A percentile compares a stretch with the other conserved stretches of the same genome.
Evolutionary conservation across 2,113 vertebrate species (phyloP).

Genomic region (Rhineura floridana): DNA sequence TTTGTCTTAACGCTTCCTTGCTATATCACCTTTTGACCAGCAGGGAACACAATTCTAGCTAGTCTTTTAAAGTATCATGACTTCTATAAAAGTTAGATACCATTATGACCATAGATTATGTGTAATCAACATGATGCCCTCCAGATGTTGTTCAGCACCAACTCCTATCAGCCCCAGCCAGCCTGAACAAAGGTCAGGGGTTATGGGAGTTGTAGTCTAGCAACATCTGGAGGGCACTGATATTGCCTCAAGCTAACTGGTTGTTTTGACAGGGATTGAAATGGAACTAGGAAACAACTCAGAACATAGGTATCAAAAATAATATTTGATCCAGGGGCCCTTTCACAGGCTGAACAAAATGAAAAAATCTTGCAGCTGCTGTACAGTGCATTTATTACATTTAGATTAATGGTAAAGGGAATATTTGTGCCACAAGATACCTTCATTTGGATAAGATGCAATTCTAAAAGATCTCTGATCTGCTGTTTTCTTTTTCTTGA

Average conservation of each 20-base stretch:
- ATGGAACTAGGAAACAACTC: constrained; percentile 55
- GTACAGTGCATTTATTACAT: not conserved
- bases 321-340: constrained; percentile 37
- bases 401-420: constrained; percentile 34
- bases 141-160: no score
- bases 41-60: constrained; percentile 41
- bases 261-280: constrained; percentile 45
- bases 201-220: no score
- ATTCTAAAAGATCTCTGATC: constrained; percentile 40
- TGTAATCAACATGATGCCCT: no score
- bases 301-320: constrained; percentile 48
- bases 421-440: constrained; percentile 37
- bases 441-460: constrained; percentile 52
- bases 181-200: no score
- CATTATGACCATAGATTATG: constrained; percentile 49
- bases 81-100: constrained; percentile 31
- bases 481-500: constrained; percentile 19
- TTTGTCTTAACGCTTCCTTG: not conserved
- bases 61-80: constrained; percentile 28
- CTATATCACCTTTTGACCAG: constrained; percentile 5
- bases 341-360: constrained; percentile 46
- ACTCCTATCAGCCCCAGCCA: no score
- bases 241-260: constrained; percentile 53
- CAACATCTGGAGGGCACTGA: no score
- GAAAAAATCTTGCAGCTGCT: constrained; percentile 29